phyloP scores from a whole-genome alignment of 2,113 vertebrate genomes.

The Carassius carassius region DNA sequence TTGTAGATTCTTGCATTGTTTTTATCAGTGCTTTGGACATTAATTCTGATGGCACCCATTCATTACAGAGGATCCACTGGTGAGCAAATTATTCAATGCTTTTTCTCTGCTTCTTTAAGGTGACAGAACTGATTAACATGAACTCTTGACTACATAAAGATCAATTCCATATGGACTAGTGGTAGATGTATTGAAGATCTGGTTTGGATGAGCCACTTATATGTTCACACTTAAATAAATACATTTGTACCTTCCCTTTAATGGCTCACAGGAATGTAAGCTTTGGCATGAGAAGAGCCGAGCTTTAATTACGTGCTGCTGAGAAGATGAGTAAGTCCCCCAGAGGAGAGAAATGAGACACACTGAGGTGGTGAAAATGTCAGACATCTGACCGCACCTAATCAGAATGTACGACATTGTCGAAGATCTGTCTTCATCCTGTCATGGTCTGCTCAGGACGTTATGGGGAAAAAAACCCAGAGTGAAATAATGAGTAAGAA shows the following conservation, averaged over 20 bases:
- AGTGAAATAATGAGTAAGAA: background rate
- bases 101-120: too few relatives aligned
- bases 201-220: background rate
- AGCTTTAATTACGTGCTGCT: slow-evolving; percentile 29
- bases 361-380: slow-evolving; percentile 32
- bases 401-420: slow-evolving; percentile 11
- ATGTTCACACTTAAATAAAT: slow-evolving; percentile 12
- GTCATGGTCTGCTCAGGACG: background rate
- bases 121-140: too few relatives aligned
- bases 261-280: background rate
- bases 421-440: background rate
- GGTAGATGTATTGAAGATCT: background rate
- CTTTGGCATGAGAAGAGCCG: background rate
- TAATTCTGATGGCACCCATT: too few relatives aligned
- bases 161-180: background rate
- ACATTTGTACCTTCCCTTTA: slow-evolving; percentile 3
- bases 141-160: background rate
- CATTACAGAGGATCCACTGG: background rate
- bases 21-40: too few relatives aligned
- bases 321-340: slow-evolving; percentile 5
- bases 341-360: slow-evolving; percentile 36
- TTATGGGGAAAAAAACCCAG: background rate
- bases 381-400: slow-evolving; percentile 10
- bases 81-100: too few relatives aligned
- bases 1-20: too few relatives aligned